phyloP scores from a whole-genome alignment of 2,797 vertebrate genomes.

The Paedocypris micromegethes region DNA sequence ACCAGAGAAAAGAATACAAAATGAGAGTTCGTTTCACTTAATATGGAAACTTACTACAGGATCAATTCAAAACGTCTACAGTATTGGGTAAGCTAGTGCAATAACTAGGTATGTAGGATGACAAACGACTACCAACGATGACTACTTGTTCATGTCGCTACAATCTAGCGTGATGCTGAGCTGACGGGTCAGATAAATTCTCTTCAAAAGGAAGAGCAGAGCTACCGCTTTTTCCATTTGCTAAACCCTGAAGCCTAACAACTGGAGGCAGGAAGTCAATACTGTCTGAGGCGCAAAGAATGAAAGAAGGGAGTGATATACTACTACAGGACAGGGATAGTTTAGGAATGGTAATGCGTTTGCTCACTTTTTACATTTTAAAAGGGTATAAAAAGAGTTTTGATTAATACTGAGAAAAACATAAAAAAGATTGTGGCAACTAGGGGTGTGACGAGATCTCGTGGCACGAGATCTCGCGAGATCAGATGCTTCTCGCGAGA shows the following conservation, averaged over 20 bases:
- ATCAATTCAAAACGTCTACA: neutral
- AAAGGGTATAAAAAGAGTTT: constrained; percentile 9
- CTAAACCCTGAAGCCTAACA: constrained; percentile 32
- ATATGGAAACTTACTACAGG: neutral
- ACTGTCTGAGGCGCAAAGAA: constrained; percentile 4
- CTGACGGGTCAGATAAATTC: constrained; percentile 29
- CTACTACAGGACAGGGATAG: constrained; percentile 14
- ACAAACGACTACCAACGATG: neutral
- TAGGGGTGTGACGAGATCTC: too few species aligned
- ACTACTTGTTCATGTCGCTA: neutral
- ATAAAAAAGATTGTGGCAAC: neutral
- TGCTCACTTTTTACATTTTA: constrained; percentile 9
- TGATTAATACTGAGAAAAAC: constrained; percentile 24
- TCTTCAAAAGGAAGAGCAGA: constrained; percentile 5
- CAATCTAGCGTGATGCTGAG: constrained; percentile 23
- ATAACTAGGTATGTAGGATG: constrained; percentile 2
- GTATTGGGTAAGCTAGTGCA: neutral
- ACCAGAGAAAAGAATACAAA: constrained; percentile 37
- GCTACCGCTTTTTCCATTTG: constrained; percentile 26
- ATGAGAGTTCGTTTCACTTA: neutral
- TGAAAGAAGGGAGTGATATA: constrained; percentile 21
- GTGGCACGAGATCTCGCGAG: too few species aligned
- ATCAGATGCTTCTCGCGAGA: too few species aligned
- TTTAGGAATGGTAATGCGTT: constrained; percentile 16
- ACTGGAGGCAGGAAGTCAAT: constrained; percentile 35